A percentile compares a stretch with the other conserved stretches of the same genome.
These are phyloP conservation scores for Galleria mellonella DNA, from an alignment of 1,140 invertebrate genomes.

Conservation along the genomic window DNA sequence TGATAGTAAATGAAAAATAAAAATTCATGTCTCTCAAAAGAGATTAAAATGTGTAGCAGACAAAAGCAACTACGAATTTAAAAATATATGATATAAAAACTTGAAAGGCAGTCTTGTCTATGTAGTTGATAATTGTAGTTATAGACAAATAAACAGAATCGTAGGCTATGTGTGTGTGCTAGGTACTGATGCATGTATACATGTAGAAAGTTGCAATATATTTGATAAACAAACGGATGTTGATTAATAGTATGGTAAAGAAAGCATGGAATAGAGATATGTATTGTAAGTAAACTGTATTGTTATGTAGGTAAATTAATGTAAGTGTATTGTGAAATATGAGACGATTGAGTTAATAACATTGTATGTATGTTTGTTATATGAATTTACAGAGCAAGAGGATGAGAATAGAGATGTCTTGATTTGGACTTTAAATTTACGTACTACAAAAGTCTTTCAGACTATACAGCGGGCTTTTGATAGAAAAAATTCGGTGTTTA, in stretches of 20 bases:
- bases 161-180: conserved; percentile 49
- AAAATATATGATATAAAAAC: conserved; percentile 28
- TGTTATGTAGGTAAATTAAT: too few relatives aligned
- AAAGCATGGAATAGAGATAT: conserved; percentile 40
- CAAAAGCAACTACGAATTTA: neutral
- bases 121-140: conserved; percentile 42
- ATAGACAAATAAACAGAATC: conserved; percentile 31
- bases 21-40: neutral
- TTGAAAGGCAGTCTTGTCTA: conserved; percentile 41
- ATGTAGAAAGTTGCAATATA: conserved; percentile 33
- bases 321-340: too few relatives aligned
- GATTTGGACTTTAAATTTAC: too few relatives aligned
- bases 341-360: too few relatives aligned
- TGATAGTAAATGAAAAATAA: conserved; percentile 2
- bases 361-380: too few relatives aligned
- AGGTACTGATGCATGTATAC: conserved; percentile 49
- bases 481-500: too few relatives aligned
- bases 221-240: conserved; percentile 10
- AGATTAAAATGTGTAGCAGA: neutral
- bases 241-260: conserved; percentile 25
- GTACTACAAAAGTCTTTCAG: too few relatives aligned
- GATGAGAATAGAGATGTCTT: too few relatives aligned
- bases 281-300: conserved; percentile 1
- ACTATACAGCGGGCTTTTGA: too few relatives aligned
- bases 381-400: too few relatives aligned